These are phyloP conservation scores for Artemisiospiza belli DNA, from an alignment of 2,113 vertebrate genomes.

Conservation along the genomic window DNA sequence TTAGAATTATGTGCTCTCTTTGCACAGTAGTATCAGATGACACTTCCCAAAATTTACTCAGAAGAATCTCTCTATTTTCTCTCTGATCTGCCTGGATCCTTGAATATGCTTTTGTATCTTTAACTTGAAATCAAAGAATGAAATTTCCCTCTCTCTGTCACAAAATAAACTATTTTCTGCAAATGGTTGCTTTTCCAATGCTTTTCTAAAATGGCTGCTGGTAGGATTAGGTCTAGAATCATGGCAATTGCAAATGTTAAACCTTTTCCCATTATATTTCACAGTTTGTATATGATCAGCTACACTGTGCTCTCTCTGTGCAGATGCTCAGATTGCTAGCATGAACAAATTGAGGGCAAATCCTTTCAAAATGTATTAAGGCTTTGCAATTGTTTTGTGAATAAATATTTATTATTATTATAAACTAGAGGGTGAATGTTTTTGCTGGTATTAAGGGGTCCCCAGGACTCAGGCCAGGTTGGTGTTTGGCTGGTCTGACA, in stretches of 20 bases:
- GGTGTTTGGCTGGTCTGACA: not conserved
- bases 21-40: not conserved
- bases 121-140: not conserved
- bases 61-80: not conserved
- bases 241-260: not conserved
- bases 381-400: not conserved
- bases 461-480: not conserved
- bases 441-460: not conserved
- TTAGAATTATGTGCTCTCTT: not conserved
- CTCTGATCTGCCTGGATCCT: not conserved
- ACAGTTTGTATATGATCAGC: not conserved
- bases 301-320: not conserved
- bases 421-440: not conserved
- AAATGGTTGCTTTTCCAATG: not conserved
- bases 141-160: not conserved
- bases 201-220: constrained; percentile 6
- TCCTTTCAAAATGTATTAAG: not conserved
- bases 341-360: constrained; percentile 23
- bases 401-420: not conserved
- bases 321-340: not conserved
- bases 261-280: not conserved
- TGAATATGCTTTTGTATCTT: not conserved
- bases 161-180: not conserved
- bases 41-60: not conserved
- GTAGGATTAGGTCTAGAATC: not conserved